Evolutionary conservation across 2,113 vertebrate genomes (phyloP).

Genomic region (Neodon shergylaensis): DNA sequence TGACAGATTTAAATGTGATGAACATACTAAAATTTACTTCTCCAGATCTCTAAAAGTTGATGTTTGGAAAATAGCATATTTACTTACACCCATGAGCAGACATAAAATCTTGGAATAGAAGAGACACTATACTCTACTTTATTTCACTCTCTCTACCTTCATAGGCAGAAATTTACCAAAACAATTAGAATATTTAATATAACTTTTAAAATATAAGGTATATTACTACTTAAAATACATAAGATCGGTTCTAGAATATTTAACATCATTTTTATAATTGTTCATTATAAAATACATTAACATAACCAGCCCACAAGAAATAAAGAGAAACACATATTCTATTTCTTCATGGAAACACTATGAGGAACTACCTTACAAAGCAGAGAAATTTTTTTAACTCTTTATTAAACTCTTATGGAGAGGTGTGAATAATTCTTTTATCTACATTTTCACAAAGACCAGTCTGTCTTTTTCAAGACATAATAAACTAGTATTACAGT

Average conservation of each 20-base stretch:
- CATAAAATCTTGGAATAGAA: neutral
- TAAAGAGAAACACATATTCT: neutral
- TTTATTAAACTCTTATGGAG: conserved; percentile 30
- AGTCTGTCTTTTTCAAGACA: conserved; percentile 56
- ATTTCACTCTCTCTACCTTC: neutral
- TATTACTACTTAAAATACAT: neutral
- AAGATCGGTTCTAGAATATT: neutral
- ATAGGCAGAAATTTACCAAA: neutral
- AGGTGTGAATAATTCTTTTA: neutral
- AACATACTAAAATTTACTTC: conserved; percentile 17
- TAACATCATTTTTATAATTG: neutral
- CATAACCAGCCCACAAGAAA: neutral
- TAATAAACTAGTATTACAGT: conserved; percentile 74
- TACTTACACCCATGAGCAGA: neutral
- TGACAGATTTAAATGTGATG: conserved; percentile 10
- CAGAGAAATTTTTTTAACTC: neutral
- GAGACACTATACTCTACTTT: neutral
- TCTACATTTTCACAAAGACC: neutral
- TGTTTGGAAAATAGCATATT: neutral
- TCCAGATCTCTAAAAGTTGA: conserved; percentile 28
- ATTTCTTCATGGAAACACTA: neutral
- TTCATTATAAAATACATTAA: conserved; percentile 26
- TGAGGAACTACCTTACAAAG: neutral
- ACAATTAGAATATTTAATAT: neutral
- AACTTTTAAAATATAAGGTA: neutral